Conservation (phyloP, 2,113 vertebrate genomes). For the Boleophthalmus pectinirostris region DNA sequence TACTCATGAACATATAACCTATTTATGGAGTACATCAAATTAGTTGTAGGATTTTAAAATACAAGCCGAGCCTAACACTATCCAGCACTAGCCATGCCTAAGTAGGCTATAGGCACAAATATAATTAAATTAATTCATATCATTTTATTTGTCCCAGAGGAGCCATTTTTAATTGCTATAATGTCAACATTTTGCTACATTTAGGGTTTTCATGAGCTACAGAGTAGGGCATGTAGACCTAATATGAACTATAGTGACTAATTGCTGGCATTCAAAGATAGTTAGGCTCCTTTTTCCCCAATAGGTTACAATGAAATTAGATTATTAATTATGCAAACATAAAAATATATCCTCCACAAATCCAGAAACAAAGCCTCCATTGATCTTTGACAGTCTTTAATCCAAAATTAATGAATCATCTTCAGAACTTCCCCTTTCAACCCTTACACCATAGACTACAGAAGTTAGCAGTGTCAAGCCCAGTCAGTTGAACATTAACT, state of each 20-base stretch:
- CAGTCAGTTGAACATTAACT: conserved; percentile 74
- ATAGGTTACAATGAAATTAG: no score
- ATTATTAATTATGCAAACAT: neutral
- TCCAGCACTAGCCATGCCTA: no score
- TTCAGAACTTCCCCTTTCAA: conserved; percentile 62
- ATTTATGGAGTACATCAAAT: neutral
- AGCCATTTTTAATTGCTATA: neutral
- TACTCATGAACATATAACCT: neutral
- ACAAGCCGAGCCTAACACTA: no score
- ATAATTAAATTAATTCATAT: neutral
- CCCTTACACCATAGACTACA: conserved; percentile 3
- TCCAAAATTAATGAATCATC: conserved; percentile 36
- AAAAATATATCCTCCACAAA: neutral
- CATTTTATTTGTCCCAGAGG: neutral
- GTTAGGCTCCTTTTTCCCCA: no score
- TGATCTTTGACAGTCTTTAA: neutral
- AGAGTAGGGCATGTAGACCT: no score
- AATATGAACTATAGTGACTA: no score
- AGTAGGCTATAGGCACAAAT: no score
- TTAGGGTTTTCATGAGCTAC: no score
- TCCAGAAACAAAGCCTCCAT: neutral
- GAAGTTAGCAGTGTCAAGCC: conserved; percentile 30
- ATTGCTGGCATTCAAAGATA: no score
- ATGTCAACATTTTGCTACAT: neutral
- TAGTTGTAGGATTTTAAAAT: no score